Base-by-base conservation (phyloP, 2,888 invertebrate species). In the Aproaerema taeniolella region DNA sequence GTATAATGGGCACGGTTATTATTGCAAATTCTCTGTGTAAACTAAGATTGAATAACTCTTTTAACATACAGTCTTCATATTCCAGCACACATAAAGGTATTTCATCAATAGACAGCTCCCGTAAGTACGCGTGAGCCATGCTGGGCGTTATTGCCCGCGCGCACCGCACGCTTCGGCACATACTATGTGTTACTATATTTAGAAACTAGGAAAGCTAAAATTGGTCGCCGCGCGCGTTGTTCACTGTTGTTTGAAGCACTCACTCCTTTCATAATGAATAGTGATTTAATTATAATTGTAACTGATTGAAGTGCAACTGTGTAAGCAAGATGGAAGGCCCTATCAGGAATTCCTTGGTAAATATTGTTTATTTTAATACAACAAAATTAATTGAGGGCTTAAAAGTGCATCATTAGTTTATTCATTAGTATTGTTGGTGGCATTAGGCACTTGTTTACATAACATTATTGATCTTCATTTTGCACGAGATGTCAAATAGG, bases 11-110 rank as follows among this genome's bases (percentile, higher is more conserved):
- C 12, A 39, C 32, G 39, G 8, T 15, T 26, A 26, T 9, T 9
- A 9, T n/a, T n/a, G n/a, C n/a, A n/a, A n/a, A n/a, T n/a, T n/a
- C n/a, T n/a, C n/a, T n/a, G n/a, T n/a, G n/a, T n/a, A n/a, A n/a
- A n/a, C n/a, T n/a, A n/a, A n/a, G n/a, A n/a, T n/a, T n/a, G n/a
- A n/a, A n/a, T n/a, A n/a, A n/a, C n/a, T n/a, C n/a, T n/a, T n/a
- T n/a, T n/a, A 38, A 15, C 24, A 14, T 59, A 70, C 69, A 59
- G 44, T 73, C 58, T 46, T 83, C 81, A 61, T 73, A 81, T 59
- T 87, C 83, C 38, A 88, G 69, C 29, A 88, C 87, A 62, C 87
- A 86, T 16, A 88, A 56, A n/a, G 88, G 88, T 65, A 88, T 81
- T 65, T 87, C 86, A 46, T 87, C 82, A 33, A 76, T 55, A 39